phyloP scores from a whole-genome alignment of 2,113 vertebrate genomes.

The Nycticryphes semicollaris region DNA sequence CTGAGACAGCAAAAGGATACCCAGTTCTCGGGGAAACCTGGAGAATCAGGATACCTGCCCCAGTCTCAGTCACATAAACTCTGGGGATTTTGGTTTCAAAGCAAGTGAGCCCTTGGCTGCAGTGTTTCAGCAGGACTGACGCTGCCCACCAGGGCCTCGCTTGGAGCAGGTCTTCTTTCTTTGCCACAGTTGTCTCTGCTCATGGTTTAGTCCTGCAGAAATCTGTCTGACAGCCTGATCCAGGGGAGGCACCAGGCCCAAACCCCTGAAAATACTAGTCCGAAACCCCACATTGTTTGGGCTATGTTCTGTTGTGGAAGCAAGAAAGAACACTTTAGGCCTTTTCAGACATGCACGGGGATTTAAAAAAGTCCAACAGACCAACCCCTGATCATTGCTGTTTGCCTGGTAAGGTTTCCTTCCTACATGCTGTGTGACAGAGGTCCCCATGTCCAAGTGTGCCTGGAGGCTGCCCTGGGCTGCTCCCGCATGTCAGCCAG shows the following conservation, averaged over 20 bases:
- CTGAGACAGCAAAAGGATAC: not conserved
- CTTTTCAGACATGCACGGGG: not conserved
- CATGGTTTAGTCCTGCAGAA: not conserved
- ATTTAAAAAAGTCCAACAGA: not conserved
- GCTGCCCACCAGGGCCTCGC: not conserved
- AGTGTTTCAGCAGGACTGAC: not conserved
- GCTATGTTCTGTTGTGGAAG: not conserved
- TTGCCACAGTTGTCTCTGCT: not conserved
- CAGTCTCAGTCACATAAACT: not conserved
- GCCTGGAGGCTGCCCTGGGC: not conserved
- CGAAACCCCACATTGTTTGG: not conserved
- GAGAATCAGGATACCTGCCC: not conserved
- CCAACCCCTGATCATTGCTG: not conserved
- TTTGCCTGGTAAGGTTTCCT: not conserved
- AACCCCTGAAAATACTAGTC: not conserved
- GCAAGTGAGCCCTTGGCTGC: not conserved
- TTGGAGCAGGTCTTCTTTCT: not conserved
- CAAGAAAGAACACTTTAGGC: not conserved
- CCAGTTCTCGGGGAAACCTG: not conserved
- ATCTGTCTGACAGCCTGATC: not conserved
- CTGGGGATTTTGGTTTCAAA: not conserved
- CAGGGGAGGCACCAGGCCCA: not conserved
- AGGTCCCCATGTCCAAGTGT: rapidly evolving
- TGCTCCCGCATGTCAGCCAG: not conserved
- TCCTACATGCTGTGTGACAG: not conserved